Evolutionary conservation across 2,113 vertebrate genomes (phyloP).

Genomic region (Seriola dumerili): DNA sequence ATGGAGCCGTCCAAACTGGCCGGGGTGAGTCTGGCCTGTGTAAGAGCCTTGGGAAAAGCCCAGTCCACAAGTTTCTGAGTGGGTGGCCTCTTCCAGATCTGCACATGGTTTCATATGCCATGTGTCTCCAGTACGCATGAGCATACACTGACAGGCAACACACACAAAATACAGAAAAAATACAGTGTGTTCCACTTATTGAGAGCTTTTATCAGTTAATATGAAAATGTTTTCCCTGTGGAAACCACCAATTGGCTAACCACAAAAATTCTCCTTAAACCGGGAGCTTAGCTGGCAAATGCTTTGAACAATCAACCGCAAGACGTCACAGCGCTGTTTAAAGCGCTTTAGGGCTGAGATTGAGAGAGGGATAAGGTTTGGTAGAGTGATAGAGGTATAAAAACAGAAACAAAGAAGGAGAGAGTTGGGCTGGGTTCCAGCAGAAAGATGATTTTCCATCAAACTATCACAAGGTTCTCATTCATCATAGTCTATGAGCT

Average conservation of each 20-base stretch:
- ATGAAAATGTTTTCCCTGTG: conserved; percentile 66
- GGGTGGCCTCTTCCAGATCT: conserved; percentile 64
- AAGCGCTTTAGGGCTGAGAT: conserved; percentile 42
- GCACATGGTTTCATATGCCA: conserved; percentile 45
- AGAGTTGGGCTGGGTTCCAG: background rate
- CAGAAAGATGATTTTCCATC: conserved; percentile 28
- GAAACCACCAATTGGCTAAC: conserved; percentile 60
- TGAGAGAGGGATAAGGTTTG: conserved; percentile 44
- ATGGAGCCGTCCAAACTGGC: conserved; percentile 50
- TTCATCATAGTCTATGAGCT: conserved; percentile 26
- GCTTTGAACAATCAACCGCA: conserved; percentile 62
- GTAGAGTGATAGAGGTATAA: conserved; percentile 37
- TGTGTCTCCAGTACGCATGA: conserved; percentile 24
- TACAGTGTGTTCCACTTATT: conserved; percentile 42
- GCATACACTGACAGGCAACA: conserved; percentile 23
- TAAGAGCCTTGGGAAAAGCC: conserved; percentile 50
- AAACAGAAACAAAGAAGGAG: conserved; percentile 25
- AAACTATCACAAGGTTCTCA: conserved; percentile 4
- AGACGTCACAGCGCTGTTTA: conserved; percentile 54
- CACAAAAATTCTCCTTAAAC: conserved; percentile 49
- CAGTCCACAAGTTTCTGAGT: conserved; percentile 56
- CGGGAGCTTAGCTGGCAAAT: conserved; percentile 40
- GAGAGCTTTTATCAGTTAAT: conserved; percentile 64
- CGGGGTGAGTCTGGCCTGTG: conserved; percentile 33
- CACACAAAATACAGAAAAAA: conserved; percentile 31